Base-by-base conservation (phyloP, 2,797 vertebrate species). In the Tragelaphus eurycerus region DNA sequence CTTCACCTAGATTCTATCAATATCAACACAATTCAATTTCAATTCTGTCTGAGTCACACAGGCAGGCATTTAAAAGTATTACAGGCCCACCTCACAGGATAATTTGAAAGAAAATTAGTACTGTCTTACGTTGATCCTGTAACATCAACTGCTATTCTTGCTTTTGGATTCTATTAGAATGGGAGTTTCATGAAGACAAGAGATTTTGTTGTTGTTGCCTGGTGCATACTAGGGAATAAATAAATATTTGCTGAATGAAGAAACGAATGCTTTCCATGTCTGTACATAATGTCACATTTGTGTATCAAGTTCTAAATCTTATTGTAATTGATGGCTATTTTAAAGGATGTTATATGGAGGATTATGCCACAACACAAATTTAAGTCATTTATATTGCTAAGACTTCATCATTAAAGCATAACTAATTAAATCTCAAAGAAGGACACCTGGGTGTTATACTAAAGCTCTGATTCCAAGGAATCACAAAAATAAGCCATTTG, bases 281-380 rank as follows among this genome's bases (percentile, higher is more conserved):
- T 90, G 64, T 34, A 34, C 23, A n/a, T 85, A 85, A 48, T 38
- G 90, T 64, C 50, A 82, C 19, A 27, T 59, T 79, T 93, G 48
- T 38, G 6, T 62, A 93, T 85, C 16, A 90, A 34, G 29, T 64
- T 93, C 86, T 96, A 94, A 94, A 94, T 86, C 19, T 83, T 86
- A 95, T 2, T 64, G 34, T 93, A 97, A 96, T 23, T 91, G 17
- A 95, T 62, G 14, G 27, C 52, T 95, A 87, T 84, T 93, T 95
- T 62, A 62, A 92, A 96, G 74, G 67, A 31, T n/a, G n/a, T 95
- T 93, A 79, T 60, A 85, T 89, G 21, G 21, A 90, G 17, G 52
- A 86, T 85, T 95, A 96, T 91, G 79, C 50, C 29, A 52, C 71
- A 64, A 93, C 25, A 97, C 76, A 97, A 95, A 91, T 91, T 96